phyloP scores from a whole-genome alignment of 92 coral and sea anemone genomes.

The Zoanthus sociatus region DNA sequence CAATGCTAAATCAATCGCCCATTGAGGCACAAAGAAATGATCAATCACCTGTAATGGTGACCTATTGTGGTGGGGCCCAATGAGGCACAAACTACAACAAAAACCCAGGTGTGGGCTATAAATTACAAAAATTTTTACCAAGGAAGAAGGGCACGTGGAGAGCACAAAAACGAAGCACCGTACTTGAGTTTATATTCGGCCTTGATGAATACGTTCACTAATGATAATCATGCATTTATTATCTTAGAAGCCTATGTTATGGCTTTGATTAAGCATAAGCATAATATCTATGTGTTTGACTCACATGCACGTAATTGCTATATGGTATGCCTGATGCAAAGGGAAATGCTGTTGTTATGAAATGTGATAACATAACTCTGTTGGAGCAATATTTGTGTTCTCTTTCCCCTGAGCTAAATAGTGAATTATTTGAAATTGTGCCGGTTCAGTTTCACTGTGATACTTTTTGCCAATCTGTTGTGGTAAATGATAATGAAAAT shows the following conservation, averaged over 20 bases:
- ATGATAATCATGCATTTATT: not conserved
- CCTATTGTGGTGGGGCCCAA: constrained; percentile 7
- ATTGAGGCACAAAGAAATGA: too few relatives aligned
- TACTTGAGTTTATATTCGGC: not conserved
- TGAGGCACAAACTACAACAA: not conserved
- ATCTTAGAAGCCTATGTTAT: too few relatives aligned
- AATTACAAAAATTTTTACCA: not conserved
- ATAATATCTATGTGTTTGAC: too few relatives aligned
- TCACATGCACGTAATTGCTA: not conserved
- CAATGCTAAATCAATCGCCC: too few relatives aligned
- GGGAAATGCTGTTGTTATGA: constrained; percentile 1
- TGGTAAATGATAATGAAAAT: too few relatives aligned
- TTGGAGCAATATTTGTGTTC: not conserved
- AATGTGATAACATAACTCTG: not conserved
- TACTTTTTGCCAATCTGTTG: not conserved
- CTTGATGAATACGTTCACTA: not conserved
- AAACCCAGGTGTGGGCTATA: not conserved
- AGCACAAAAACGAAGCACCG: not conserved
- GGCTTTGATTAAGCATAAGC: too few relatives aligned
- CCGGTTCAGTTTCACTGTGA: not conserved
- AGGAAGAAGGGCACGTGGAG: not conserved
- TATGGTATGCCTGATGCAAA: constrained; percentile 4
- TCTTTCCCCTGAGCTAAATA: not conserved
- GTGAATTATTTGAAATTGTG: not conserved
- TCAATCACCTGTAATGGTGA: not conserved